These are phyloP conservation scores for Drosophila fuyamai DNA, from an alignment of 1,140 invertebrate species.

Conservation along the genomic window DNA sequence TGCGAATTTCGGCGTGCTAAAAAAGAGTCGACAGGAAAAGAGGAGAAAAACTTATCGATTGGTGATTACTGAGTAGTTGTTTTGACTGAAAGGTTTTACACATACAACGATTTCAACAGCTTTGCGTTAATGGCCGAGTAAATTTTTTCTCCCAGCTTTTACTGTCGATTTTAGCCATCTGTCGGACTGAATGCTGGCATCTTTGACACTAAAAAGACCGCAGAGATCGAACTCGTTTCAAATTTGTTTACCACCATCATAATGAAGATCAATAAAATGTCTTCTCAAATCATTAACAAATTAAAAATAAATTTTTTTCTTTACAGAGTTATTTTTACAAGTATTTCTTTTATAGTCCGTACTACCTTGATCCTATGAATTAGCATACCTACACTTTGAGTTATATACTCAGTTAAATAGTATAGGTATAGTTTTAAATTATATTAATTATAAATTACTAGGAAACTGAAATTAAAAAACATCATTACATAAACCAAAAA, in stretches of 20 bases:
- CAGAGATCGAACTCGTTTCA: slow-evolving; percentile 31
- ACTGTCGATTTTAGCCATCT: slow-evolving; percentile 34
- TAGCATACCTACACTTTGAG: no score
- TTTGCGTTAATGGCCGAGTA: slow-evolving; percentile 25
- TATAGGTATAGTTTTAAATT: no score
- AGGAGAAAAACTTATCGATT: slow-evolving; percentile 46
- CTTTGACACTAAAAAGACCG: slow-evolving; percentile 33
- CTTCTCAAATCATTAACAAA: slow-evolving; percentile 4
- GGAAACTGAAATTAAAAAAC: no score
- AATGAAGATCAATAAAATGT: slow-evolving; percentile 12
- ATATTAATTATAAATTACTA: no score
- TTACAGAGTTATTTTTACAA: background rate
- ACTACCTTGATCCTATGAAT: no score
- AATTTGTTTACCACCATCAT: slow-evolving; percentile 14
- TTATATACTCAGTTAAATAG: no score
- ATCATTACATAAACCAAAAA: no score
- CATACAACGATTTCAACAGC: slow-evolving; percentile 34
- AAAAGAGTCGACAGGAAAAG: slow-evolving; percentile 38
- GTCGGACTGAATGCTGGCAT: slow-evolving; percentile 24
- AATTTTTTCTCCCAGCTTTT: slow-evolving; percentile 31
- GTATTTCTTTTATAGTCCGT: no score
- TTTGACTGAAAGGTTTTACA: slow-evolving; percentile 40
- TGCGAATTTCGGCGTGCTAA: slow-evolving; percentile 37
- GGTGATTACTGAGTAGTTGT: slow-evolving; percentile 47
- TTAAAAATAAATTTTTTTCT: background rate